Percentiles rank a stretch among this genome's conserved stretches.
phyloP scores from a whole-genome alignment of 2,113 vertebrate species.

The Murina feae region DNA sequence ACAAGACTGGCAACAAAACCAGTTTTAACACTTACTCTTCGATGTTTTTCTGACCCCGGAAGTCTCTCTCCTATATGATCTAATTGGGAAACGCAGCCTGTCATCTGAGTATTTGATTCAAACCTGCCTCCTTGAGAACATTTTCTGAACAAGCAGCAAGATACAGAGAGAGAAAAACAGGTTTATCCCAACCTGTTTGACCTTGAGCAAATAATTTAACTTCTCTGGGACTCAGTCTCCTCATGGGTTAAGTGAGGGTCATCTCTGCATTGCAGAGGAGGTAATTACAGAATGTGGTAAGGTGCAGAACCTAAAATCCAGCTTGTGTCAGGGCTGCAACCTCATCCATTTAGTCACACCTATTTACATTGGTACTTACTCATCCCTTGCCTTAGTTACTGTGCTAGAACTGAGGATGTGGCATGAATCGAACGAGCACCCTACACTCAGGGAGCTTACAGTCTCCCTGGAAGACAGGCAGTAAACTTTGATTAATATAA shows the following conservation, averaged over 20 bases:
- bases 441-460: not conserved
- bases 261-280: not conserved
- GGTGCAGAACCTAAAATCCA: not conserved
- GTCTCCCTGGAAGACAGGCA: not conserved
- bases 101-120: not conserved
- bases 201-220: not conserved
- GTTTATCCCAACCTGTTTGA: not conserved
- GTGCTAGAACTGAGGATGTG: not conserved
- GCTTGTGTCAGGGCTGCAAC: not conserved
- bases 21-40: not conserved
- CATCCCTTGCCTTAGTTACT: not conserved
- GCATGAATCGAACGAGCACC: too few species aligned
- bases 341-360: not conserved
- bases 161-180: not conserved
- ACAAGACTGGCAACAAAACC: not conserved
- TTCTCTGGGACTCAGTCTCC: not conserved
- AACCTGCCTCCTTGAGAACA: not conserved
- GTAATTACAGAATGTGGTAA: not conserved
- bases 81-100: not conserved
- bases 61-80: not conserved
- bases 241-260: not conserved
- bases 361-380: not conserved
- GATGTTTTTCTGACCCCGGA: not conserved
- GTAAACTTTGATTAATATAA: not conserved
- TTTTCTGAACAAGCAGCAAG: not conserved